Evolutionary conservation across 2,888 invertebrate genomes (phyloP), one percentile per base, ranked within the genome.

Genomic region (Ennomos fuscantarius): DNA sequence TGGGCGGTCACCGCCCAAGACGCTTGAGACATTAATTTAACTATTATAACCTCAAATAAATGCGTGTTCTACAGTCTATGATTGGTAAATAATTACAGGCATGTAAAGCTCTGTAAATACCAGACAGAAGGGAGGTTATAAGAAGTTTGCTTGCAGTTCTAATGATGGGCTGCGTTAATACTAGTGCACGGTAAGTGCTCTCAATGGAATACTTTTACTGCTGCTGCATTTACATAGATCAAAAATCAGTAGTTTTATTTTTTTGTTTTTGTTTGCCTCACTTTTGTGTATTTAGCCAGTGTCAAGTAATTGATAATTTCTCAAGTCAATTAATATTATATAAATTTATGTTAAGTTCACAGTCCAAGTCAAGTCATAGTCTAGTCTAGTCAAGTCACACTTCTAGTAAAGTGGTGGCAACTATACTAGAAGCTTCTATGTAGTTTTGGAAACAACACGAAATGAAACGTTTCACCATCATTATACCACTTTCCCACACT

Each of bases 111-210:
- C 36, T 15, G 46, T 46, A 48, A 32, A 39, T 39, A 39, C 8
- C n/a, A 9, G 32, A n/a, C 32, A 39, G 12, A 52, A 48, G 37
- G 62, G 51, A 61, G 66, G 63, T 62, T 63, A 68, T 55, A 65
- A 65, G 62, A 46, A 35, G 43, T 45, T 35, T 39, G 37, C 40
- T 24, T 39, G 40, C 49, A 45, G 24, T 34, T 42, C 36, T 43
- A 51, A 42, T 43, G 11, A 51, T 41, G 34, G 24, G 8, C 32
- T 51, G 12, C 9, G 36, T 43, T 15, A 24, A 24, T 6, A 24
- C 24, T 24, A 24, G 24, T 24, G 6, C 6, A 24, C 6, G 24
- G 24, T 24, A 24, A 24, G 24, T 49, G 40, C 34, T 48, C 33
- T 47, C 37, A 37, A 47, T 13, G 10, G 31, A 24, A 6, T 24